phyloP scores from a whole-genome alignment of 2,113 vertebrate species.

The Peromyscus maniculatus region DNA sequence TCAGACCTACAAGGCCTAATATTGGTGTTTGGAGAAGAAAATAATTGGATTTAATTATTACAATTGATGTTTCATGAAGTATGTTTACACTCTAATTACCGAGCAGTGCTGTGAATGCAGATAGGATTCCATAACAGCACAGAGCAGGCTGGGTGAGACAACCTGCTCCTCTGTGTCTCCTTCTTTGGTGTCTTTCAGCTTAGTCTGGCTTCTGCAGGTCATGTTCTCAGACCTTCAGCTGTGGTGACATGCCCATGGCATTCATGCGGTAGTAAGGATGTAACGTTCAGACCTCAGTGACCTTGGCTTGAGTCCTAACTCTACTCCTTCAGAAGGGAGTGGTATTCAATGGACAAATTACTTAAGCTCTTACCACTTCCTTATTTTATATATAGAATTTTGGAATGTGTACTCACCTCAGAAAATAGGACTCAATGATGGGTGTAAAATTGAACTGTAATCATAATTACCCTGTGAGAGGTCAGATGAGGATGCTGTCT shows the following conservation, averaged over 20 bases:
- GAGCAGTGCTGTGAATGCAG: background rate
- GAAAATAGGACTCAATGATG: background rate
- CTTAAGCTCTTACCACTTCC: background rate
- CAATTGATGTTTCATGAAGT: background rate
- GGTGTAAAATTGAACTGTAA: background rate
- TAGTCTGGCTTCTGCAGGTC: background rate
- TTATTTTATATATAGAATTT: background rate
- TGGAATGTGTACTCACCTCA: background rate
- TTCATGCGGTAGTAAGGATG: background rate
- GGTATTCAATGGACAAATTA: background rate
- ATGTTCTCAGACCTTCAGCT: background rate
- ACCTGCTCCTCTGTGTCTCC: background rate
- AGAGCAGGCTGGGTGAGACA: background rate
- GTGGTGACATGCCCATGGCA: background rate
- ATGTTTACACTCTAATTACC: background rate
- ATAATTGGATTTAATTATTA: background rate
- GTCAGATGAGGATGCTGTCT: background rate
- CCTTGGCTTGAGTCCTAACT: background rate
- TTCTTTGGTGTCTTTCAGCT: background rate
- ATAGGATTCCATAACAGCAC: background rate
- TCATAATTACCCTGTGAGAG: too few species aligned
- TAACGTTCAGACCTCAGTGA: background rate
- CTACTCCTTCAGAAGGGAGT: background rate
- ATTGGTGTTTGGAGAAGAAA: background rate
- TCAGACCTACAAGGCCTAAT: background rate